Percentiles rank a stretch among this genome's conserved stretches.
Conservation (phyloP, 2,113 vertebrate species). For the Catagonus wagneri region DNA sequence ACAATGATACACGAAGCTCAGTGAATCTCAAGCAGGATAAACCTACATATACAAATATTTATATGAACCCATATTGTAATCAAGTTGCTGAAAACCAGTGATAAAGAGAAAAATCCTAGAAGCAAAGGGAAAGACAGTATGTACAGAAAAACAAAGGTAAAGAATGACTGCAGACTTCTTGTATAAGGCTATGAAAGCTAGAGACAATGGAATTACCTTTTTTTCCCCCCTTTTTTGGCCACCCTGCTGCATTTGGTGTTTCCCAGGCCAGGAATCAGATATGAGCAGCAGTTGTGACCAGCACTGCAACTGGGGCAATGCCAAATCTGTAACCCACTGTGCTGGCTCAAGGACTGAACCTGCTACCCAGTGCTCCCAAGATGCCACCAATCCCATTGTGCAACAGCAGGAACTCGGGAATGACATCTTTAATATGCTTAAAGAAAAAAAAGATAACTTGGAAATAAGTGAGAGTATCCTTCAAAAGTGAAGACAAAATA, state of each 20-base stretch:
- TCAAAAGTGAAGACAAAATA: background rate
- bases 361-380: too few species aligned
- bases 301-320: too few species aligned
- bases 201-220: background rate
- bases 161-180: background rate
- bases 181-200: background rate
- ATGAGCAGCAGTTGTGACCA: too few species aligned
- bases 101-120: background rate
- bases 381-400: too few species aligned
- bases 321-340: too few species aligned
- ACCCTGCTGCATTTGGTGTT: too few species aligned
- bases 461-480: constrained; percentile 18
- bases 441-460: background rate
- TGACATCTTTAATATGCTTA: background rate
- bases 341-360: too few species aligned
- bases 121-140: background rate
- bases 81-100: background rate
- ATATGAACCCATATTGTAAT: background rate
- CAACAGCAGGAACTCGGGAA: too few species aligned
- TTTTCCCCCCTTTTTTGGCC: too few species aligned
- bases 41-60: background rate
- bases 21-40: background rate
- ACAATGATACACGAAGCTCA: background rate
- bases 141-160: background rate
- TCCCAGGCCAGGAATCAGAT: too few species aligned